These are phyloP conservation scores for Brachypalpus laphriformis DNA, from an alignment of 2,888 invertebrate genomes.

Conservation along the genomic window DNA sequence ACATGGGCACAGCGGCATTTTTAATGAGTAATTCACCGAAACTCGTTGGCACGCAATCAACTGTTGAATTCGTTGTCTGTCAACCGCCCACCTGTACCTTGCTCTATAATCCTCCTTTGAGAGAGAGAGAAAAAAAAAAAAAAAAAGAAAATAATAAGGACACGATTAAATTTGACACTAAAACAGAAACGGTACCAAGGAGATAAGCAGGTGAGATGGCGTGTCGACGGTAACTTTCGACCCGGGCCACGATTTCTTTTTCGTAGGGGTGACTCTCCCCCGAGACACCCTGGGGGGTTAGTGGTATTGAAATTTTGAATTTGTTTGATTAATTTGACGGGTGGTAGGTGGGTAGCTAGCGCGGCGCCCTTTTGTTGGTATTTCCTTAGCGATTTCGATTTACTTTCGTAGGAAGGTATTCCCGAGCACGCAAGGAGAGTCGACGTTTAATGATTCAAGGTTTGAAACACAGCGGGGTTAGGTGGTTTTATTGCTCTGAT, in stretches of 20 bases:
- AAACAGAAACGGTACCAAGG: conserved; percentile 28
- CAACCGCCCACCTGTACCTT: background rate
- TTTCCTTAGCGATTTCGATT: conserved; percentile 29
- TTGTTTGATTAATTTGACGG: conserved; percentile 68
- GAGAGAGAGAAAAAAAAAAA: background rate
- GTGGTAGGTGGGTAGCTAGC: conserved; percentile 11
- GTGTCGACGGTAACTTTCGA: conserved; percentile 46
- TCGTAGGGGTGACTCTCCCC: background rate
- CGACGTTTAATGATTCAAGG: conserved; percentile 59
- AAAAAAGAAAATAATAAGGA: conserved; percentile 27
- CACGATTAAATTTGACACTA: conserved; percentile 61
- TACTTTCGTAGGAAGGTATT: conserved; percentile 25
- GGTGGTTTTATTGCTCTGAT: conserved; percentile 39
- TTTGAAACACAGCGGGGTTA: conserved; percentile 24
- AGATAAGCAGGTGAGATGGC: conserved; percentile 52
- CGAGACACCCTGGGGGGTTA: background rate
- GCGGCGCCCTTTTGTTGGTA: conserved; percentile 55
- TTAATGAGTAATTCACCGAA: conserved; percentile 50
- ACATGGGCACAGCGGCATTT: conserved; percentile 56
- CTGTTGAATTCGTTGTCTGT: conserved; percentile 61
- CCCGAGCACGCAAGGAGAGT: conserved; percentile 48
- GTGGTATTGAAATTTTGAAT: conserved; percentile 61
- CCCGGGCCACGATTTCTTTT: background rate
- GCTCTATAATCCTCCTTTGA: background rate
- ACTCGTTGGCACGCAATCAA: conserved; percentile 62